Evolutionary conservation across 2,113 vertebrate genomes (phyloP).

Genomic region (Galemys pyrenaicus): DNA sequence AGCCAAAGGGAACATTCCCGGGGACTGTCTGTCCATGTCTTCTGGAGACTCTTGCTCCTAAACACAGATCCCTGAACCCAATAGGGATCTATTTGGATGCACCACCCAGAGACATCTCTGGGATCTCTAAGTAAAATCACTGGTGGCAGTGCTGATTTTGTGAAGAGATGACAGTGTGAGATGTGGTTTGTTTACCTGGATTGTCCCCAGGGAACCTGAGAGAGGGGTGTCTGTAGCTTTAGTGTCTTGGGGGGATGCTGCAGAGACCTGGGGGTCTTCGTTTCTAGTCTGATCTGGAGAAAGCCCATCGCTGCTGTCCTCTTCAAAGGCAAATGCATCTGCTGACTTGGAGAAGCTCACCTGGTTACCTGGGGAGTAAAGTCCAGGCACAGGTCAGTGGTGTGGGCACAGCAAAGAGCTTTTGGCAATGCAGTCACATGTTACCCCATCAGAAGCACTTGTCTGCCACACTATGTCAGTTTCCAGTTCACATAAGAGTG

Average conservation of each 20-base stretch:
- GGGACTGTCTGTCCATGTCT: background rate
- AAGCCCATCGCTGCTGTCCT: slow-evolving; percentile 95
- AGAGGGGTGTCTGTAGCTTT: slow-evolving; percentile 84
- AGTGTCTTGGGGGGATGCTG: slow-evolving; percentile 84
- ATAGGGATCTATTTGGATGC: background rate
- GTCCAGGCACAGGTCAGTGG: background rate
- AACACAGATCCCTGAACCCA: too few species aligned
- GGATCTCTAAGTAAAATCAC: background rate
- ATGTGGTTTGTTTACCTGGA: slow-evolving; percentile 85
- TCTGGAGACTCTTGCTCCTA: background rate
- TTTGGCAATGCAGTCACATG: rapidly evolving
- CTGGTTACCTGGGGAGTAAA: slow-evolving; percentile 87
- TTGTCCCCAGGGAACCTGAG: slow-evolving; percentile 78
- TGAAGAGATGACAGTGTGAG: background rate
- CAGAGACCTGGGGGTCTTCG: slow-evolving; percentile 90
- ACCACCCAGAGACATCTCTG: background rate
- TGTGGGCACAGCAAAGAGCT: background rate
- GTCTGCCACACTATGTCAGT: background rate
- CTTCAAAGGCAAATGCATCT: slow-evolving; percentile 95
- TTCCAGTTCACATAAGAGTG: background rate
- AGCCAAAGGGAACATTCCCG: background rate
- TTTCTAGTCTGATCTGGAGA: slow-evolving; percentile 92
- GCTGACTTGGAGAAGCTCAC: slow-evolving; percentile 90
- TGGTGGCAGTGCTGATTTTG: rapidly evolving
- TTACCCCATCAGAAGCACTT: rapidly evolving